Conservation (phyloP, 2,888 invertebrate species). For the Drosophila maculinotata region DNA sequence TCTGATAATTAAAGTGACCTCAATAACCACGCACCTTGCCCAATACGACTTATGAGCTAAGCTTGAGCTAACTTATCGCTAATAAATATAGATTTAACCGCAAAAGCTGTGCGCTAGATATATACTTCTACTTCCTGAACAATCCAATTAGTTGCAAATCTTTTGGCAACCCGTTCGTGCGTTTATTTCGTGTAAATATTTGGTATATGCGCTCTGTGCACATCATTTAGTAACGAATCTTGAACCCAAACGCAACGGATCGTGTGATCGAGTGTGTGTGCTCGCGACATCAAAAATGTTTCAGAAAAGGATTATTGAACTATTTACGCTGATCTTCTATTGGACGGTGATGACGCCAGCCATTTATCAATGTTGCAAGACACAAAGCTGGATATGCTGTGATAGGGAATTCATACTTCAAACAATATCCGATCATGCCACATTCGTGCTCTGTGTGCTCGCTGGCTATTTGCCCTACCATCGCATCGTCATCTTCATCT, state of each 20-base stretch:
- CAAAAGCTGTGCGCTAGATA: neutral
- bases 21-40: no score
- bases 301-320: constrained; percentile 73
- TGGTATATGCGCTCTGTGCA: constrained; percentile 57
- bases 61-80: neutral
- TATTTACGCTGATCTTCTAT: constrained; percentile 64
- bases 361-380: constrained; percentile 60
- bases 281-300: constrained; percentile 60
- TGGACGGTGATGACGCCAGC: constrained; percentile 69
- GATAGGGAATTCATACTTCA: constrained; percentile 58
- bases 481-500: constrained; percentile 61
- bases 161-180: neutral
- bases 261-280: constrained; percentile 15
- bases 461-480: constrained; percentile 64
- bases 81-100: constrained; percentile 2
- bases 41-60: neutral
- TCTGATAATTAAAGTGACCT: neutral
- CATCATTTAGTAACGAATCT: constrained; percentile 73
- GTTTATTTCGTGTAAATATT: constrained; percentile 59
- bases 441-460: constrained; percentile 57
- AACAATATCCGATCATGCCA: constrained; percentile 55
- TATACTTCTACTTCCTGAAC: neutral
- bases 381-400: constrained; percentile 50
- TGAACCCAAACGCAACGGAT: constrained; percentile 60
- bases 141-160: constrained; percentile 8